Base-by-base conservation (phyloP, 1,140 invertebrate genomes). In the Bombus difficillimus region DNA sequence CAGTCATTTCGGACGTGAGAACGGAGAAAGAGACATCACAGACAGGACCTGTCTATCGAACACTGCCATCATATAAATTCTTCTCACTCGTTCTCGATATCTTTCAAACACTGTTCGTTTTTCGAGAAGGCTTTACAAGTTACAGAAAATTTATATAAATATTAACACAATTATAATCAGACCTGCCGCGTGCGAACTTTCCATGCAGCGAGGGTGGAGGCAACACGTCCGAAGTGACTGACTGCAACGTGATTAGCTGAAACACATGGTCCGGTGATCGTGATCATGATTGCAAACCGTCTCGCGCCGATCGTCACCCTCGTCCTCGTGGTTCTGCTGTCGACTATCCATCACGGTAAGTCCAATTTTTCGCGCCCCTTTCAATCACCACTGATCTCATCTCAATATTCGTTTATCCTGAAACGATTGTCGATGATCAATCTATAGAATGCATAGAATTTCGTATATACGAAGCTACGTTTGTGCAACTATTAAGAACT, bases 181-280 rank as follows among this genome's bases (percentile, higher is more conserved):
- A 47, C 12, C 41, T 41, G 53, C 62, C 74, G 81, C 43, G 78
- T 75, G 71, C 28, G n/a, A 68, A 66, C 22, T 47, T 85, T 85
- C 84, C 84, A 85, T 85, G 79, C 78, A 85, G 62, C 77, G 77
- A 71, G 68, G 59, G 72, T 77, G 59, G 53, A 77, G 74, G 9
- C 32, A 76, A 41, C 57, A 76, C 75, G 77, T 66, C 83, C 81
- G 69, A 76, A 82, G 76, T 72, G 82, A 82, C 80, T 81, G 73
- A 59, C 71, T 72, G 79, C 77, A 75, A 83, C 68, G 84, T 75
- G 74, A 79, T 68, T 81, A n/a, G 57, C 59, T 85, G 64, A 81
- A 83, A 88, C 90, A 91, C 90, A 91, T 91, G 90, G 79, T 89
- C 87, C 90, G 87, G 79, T 88, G 79, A 85, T 89, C 68, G 77